Evolutionary conservation across 2,797 vertebrate species (phyloP), one percentile per base, ranked within the genome.

Genomic region (Phalloptychus januarius): DNA sequence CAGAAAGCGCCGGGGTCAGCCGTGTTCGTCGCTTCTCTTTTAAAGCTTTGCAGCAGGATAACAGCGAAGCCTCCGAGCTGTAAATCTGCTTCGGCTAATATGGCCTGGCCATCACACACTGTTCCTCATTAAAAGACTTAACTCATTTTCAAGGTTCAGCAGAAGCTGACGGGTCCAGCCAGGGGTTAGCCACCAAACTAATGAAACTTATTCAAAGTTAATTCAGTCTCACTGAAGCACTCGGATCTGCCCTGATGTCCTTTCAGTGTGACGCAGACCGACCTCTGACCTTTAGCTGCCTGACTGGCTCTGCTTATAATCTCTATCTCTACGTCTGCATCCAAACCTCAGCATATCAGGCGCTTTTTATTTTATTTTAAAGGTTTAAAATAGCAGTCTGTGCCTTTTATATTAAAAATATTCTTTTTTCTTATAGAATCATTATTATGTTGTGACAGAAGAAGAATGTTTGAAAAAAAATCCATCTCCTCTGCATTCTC

Each of bases 41-140:
- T 77, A 90, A 72, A 82, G 82, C 84, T 84, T 77, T 88, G 46
- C 76, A 79, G 83, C 84, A 80, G 83, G 85, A 81, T 78, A 48
- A 50, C 44, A 69, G 74, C 70, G 54, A 18, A 2, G 48, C 72
- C 74, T 80, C 63, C 76, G 78, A 74, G 50, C 79, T 82, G 75
- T 83, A 83, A 85, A 86, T 72, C 61, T 50, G 33, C 45, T 80
- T 54, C 83, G 83, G 80, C 82, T 82, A 52, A 80, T 73, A 81
- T 79, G 84, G 85, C 78, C 82, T 42, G 15, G 79, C 76, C 74
- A 72, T 86, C 65, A 82, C 85, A 86, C 23, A 73, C 76, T 77
- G 65, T 81, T 71, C 72, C 45, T 79, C 77, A 81, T 86, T 82
- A 87, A 90, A 90, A 67, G 7, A 78, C 2, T 20, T 2, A 83